A percentile compares a stretch with the other conserved stretches of the same genome.
These are phyloP conservation scores for Mimachlamys varia DNA, from an alignment of 2,888 invertebrate species.

Conservation along the genomic window DNA sequence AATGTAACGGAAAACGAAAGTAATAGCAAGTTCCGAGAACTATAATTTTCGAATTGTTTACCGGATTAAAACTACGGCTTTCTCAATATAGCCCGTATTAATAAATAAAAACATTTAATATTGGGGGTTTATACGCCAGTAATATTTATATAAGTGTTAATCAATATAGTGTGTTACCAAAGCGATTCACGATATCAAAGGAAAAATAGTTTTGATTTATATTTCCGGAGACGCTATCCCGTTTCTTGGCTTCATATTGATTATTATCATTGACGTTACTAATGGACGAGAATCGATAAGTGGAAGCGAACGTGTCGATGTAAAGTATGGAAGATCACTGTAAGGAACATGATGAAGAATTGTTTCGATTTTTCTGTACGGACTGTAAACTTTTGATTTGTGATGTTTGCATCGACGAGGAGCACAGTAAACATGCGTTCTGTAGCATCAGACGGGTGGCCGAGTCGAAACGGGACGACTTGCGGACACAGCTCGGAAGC, in stretches of 20 bases:
- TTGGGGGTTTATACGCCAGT: too few species aligned
- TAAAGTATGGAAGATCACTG: background rate
- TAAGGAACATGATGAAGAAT: background rate
- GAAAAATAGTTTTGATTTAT: background rate
- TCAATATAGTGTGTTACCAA: background rate
- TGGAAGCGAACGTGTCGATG: background rate
- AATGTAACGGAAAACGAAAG: constrained; percentile 2
- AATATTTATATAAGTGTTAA: too few species aligned
- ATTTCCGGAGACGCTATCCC: background rate
- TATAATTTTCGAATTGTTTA: background rate
- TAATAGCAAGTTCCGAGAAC: background rate
- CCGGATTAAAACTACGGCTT: background rate
- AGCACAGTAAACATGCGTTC: background rate
- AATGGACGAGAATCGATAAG: background rate
- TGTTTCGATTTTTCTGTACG: background rate
- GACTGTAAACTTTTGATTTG: background rate
- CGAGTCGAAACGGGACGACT: background rate
- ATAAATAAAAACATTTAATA: background rate
- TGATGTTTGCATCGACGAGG: background rate
- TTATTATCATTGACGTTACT: background rate
- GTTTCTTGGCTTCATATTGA: background rate
- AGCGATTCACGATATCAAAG: background rate
- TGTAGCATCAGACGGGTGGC: background rate
- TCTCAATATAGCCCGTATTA: background rate
- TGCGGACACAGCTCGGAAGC: background rate